A percentile compares a stretch with the other conserved stretches of the same genome.
phyloP scores from a whole-genome alignment of 2,797 vertebrate genomes.

The Melanotaenia pygmaea region DNA sequence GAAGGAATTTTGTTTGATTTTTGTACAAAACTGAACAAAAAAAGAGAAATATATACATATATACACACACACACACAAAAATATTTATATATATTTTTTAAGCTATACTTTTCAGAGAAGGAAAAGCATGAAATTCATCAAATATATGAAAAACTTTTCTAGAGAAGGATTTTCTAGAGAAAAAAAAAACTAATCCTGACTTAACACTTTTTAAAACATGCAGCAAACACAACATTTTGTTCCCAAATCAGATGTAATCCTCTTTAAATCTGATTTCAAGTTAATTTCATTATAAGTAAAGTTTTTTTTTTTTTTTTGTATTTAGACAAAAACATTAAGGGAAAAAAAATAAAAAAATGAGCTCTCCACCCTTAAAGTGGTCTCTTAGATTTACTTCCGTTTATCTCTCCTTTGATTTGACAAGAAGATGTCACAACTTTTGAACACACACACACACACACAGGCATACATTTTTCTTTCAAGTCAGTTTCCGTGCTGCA shows the following conservation, averaged over 20 bases:
- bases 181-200: not conserved
- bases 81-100: too few relatives aligned
- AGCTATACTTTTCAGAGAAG: not conserved
- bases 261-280: not conserved
- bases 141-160: not conserved
- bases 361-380: slow-evolving; percentile 17
- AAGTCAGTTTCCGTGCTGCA: slow-evolving; percentile 32
- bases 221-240: slow-evolving; percentile 1
- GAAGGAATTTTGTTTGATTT: not conserved
- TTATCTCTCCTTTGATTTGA: slow-evolving; percentile 53
- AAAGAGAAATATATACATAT: not conserved
- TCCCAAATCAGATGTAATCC: not conserved
- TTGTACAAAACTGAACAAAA: not conserved
- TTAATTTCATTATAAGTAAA: not conserved
- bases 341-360: not conserved
- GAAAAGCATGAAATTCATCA: not conserved
- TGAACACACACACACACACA: slow-evolving; percentile 23
- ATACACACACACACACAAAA: too few relatives aligned
- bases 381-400: slow-evolving; percentile 35
- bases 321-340: not conserved
- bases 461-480: slow-evolving; percentile 17
- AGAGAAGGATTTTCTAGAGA: not conserved
- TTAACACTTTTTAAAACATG: not conserved
- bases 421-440: slow-evolving; percentile 48
- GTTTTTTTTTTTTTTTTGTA: not conserved